Evolutionary conservation across 2,888 invertebrate genomes (phyloP), one percentile per base, ranked within the genome.

Genomic region (Leptopilina myrica): DNA sequence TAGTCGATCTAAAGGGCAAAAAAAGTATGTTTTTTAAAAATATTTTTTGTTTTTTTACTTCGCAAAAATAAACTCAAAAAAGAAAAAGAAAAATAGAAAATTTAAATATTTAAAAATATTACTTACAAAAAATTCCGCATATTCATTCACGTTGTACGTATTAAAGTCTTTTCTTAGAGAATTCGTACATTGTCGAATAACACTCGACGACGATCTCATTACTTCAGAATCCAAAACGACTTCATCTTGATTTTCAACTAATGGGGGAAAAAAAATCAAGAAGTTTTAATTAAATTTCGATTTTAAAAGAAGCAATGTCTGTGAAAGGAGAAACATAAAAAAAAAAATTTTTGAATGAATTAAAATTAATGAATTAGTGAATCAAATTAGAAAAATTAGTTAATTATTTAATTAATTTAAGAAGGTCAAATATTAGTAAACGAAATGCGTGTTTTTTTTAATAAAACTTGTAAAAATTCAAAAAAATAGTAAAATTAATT

Each of bases 151-250:
- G 78, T 87, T 83, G 76, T 91, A 91, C 2, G 84, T 76, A 5
- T 83, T 87, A 33, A 89, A 83, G 40, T 85, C 81, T 77, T 86
- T 87, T 33, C 86, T 87, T 12, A 91, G 76, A 12, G 85, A 82
- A 1, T 80, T 67, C 0, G 88, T 85, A 67, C 88, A 89, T n/a
- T 86, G 82, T 77, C 85, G 86, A 15, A 91, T 79, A 56, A 91
- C 86, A 46, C 85, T 85, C 5, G 91, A 90, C 4, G 91, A 88
- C 46, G 87, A 76, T n/a, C 77, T 84, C 86, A 91, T 88, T 43
- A 90, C 85, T 84, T 88, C 86, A 3, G 91, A 90, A 82, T 91
- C 91, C 78, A 91, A 78, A 20, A 91, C 79, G 40, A 91, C 84
- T 79, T 90, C 89, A 65, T 88, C 89, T 64, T 89, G 89, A 82